Evolutionary conservation across 2,888 invertebrate genomes (phyloP), one percentile per base, ranked within the genome.

Genomic region (Acrocera orbiculus): DNA sequence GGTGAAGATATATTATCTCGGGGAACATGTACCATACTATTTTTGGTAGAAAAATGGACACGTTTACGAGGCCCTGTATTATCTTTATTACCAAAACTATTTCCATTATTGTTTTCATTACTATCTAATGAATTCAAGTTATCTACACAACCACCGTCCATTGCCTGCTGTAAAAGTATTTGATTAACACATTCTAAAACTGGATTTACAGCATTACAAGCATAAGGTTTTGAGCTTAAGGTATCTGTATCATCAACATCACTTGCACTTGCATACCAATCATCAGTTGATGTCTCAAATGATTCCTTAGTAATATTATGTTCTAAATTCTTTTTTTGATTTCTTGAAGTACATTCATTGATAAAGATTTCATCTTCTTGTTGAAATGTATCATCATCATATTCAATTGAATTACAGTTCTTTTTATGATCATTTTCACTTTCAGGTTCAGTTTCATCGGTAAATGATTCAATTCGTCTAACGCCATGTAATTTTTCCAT

Each of bases 171-270:
- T 19, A 85, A 58, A 24, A 85, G 60, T 46, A 85, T 85, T 58
- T 60, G 83, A 61, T 83, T 83, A 42, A 85, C 82, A 50, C 83
- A 83, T 56, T 85, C 83, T 31, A 85, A 58, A 6, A 85, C 83
- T 2, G 83, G 83, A 58, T 83, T 85, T 44, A 82, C 80, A 15
- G 72, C 69, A 40, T 73, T 52, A 4, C 44, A 46, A 2, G 52
- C 52, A 37, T 59, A 60, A 1, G 55, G 44, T 28, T 58, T 59
- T 4, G 48, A 42, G 6, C 43, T 25, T 0, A 49, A 39, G 25
- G 42, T 46, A 37, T 44, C 47, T 25, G 42, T 43, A 43, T 78
- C 78, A 50, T 82, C 81, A 27, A 74, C 76, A 50, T 80, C 81
- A 49, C 80, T 80, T 13, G 74, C 74, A 49, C 76, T 76, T 10